These are phyloP conservation scores for Pimephales promelas DNA, from an alignment of 2,113 vertebrate genomes.

Conservation along the genomic window DNA sequence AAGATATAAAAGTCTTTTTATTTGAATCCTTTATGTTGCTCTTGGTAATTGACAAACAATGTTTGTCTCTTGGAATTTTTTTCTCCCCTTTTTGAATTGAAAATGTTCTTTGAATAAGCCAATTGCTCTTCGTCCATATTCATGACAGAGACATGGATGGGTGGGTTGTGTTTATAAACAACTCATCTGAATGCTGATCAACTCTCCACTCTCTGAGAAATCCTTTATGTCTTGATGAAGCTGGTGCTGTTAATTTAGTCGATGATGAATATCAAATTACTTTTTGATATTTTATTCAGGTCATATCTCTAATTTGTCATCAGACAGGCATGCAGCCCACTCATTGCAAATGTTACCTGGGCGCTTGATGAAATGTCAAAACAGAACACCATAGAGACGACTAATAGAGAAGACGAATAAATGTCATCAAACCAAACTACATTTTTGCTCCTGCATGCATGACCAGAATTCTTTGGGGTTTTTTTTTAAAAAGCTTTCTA, in stretches of 20 bases:
- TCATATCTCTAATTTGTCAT: slow-evolving; percentile 30
- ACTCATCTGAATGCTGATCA: slow-evolving; percentile 42
- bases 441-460: background rate
- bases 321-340: slow-evolving; percentile 12
- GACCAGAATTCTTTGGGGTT: background rate
- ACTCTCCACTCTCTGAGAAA: slow-evolving; percentile 12
- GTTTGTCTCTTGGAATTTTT: background rate
- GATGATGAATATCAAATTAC: slow-evolving; percentile 31
- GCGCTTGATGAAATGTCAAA: slow-evolving; percentile 38
- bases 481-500: background rate
- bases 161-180: slow-evolving; percentile 39
- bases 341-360: background rate
- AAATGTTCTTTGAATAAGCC: slow-evolving; percentile 18
- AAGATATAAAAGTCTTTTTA: background rate
- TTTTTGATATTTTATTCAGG: slow-evolving; percentile 36
- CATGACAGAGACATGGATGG: slow-evolving; percentile 26
- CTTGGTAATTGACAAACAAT: background rate
- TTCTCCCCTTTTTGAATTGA: background rate
- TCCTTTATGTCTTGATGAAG: slow-evolving; percentile 26
- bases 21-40: background rate
- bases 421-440: slow-evolving; percentile 1
- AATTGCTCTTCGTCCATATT: slow-evolving; percentile 42
- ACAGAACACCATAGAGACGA: slow-evolving; percentile 8
- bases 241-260: slow-evolving; percentile 36
- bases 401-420: no score